Conservation (phyloP, 2,888 invertebrate genomes). For the Holacanthella duospinosa region DNA sequence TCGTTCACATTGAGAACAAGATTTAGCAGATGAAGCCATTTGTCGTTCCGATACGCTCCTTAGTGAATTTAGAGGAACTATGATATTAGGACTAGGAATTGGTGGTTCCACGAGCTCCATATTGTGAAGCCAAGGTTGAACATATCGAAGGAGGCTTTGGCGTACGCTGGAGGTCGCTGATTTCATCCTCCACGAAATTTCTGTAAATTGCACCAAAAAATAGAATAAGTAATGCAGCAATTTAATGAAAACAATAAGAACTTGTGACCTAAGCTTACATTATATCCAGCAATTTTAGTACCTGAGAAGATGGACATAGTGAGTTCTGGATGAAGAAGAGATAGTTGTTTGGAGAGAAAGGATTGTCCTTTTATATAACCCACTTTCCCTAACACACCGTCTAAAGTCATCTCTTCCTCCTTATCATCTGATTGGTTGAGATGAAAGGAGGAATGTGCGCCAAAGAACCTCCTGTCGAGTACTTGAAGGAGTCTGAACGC, state of each 20-base stretch:
- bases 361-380: conserved; percentile 88
- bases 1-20: conserved; percentile 34
- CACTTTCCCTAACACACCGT: conserved; percentile 64
- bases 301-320: conserved; percentile 99
- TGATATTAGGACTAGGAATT: conserved; percentile 53
- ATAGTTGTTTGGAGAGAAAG: conserved; percentile 81
- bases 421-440: conserved; percentile 37
- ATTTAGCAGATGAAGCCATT: conserved; percentile 29
- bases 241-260: too few species aligned
- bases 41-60: conserved; percentile 15
- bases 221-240: too few species aligned
- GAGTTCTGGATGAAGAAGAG: conserved; percentile 87
- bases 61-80: conserved; percentile 26
- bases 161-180: conserved; percentile 88
- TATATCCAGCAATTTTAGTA: conserved; percentile 43
- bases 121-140: conserved; percentile 95
- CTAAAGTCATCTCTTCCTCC: conserved; percentile 63
- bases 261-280: background rate
- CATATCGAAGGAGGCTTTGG: conserved; percentile 77
- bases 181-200: conserved; percentile 93
- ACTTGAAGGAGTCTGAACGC: conserved; percentile 87
- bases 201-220: too few species aligned
- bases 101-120: conserved; percentile 96
- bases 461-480: conserved; percentile 90
- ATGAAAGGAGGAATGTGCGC: conserved; percentile 41